phyloP scores from a whole-genome alignment of 2,888 invertebrate genomes.

The Mesopsocus fuscifrons region DNA sequence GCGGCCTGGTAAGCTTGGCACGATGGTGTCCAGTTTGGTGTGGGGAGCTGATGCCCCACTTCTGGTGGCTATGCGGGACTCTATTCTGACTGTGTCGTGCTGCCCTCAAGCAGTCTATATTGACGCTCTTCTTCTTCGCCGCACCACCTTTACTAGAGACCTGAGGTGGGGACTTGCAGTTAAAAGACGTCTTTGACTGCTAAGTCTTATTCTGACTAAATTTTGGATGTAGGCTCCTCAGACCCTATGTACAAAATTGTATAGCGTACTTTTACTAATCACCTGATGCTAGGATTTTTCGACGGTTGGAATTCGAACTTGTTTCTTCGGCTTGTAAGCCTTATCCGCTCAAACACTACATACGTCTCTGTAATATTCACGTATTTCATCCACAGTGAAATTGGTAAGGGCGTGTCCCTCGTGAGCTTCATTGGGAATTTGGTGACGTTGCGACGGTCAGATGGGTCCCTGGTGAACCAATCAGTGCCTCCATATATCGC shows the following conservation, averaged over 20 bases:
- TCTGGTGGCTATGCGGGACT: slow-evolving; percentile 58
- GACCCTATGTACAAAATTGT: too few species aligned
- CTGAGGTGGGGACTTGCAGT: slow-evolving; percentile 26
- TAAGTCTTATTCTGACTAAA: too few species aligned
- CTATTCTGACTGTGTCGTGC: slow-evolving; percentile 62
- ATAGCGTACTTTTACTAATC: too few species aligned
- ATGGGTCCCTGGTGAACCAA: slow-evolving; percentile 66
- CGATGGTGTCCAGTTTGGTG: slow-evolving; percentile 40
- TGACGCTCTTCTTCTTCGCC: slow-evolving; percentile 44
- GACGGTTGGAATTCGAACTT: too few species aligned
- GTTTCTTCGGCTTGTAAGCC: too few species aligned
- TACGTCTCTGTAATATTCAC: too few species aligned
- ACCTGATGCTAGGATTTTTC: too few species aligned
- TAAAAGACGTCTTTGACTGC: background rate
- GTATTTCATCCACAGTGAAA: too few species aligned
- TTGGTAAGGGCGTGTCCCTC: slow-evolving; percentile 70
- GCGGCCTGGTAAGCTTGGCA: slow-evolving; percentile 26
- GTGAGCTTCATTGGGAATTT: slow-evolving; percentile 67
- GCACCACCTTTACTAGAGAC: slow-evolving; percentile 26
- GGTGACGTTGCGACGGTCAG: slow-evolving; percentile 65
- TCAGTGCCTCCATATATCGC: slow-evolving; percentile 51
- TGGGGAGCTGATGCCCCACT: slow-evolving; percentile 66
- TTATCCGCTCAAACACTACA: too few species aligned
- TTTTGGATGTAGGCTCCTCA: too few species aligned
- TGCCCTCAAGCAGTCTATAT: slow-evolving; percentile 53